A percentile compares a stretch with the other conserved stretches of the same genome.
Conservation (phyloP, 2,888 invertebrate genomes). For the Bembecia ichneumoniformis region DNA sequence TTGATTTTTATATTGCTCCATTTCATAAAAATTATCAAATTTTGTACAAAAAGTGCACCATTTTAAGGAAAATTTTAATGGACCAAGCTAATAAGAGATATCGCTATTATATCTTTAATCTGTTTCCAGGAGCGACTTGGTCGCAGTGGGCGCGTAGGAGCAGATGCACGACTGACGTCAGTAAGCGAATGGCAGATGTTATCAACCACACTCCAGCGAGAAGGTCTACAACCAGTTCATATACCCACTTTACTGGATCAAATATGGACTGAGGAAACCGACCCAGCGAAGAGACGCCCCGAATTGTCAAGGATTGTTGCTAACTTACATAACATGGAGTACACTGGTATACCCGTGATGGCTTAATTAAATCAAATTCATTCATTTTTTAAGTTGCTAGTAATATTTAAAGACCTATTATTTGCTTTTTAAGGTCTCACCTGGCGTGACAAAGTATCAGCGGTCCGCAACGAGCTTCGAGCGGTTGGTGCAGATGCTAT, state of each 20-base stretch:
- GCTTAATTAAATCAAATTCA: too few species aligned
- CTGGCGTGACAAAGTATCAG: constrained; percentile 83
- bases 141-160: constrained; percentile 76
- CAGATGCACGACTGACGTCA: constrained; percentile 81
- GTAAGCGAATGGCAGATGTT: constrained; percentile 78
- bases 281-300: constrained; percentile 58
- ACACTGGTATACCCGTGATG: constrained; percentile 58
- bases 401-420: too few species aligned
- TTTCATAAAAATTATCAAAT: too few species aligned
- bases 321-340: constrained; percentile 72
- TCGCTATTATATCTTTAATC: too few species aligned
- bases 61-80: too few species aligned
- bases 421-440: constrained; percentile 61
- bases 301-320: constrained; percentile 75
- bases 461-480: constrained; percentile 75
- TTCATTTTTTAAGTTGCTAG: too few species aligned
- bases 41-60: too few species aligned
- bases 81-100: too few species aligned
- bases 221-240: constrained; percentile 67
- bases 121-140: constrained; percentile 36
- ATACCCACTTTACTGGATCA: constrained; percentile 82
- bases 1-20: too few species aligned
- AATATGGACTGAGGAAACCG: constrained; percentile 77
- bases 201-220: constrained; percentile 66
- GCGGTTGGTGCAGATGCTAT: constrained; percentile 80